A percentile compares a stretch with the other conserved stretches of the same genome.
phyloP scores from a whole-genome alignment of 1,140 invertebrate genomes.

The Zaprionus taronus region DNA sequence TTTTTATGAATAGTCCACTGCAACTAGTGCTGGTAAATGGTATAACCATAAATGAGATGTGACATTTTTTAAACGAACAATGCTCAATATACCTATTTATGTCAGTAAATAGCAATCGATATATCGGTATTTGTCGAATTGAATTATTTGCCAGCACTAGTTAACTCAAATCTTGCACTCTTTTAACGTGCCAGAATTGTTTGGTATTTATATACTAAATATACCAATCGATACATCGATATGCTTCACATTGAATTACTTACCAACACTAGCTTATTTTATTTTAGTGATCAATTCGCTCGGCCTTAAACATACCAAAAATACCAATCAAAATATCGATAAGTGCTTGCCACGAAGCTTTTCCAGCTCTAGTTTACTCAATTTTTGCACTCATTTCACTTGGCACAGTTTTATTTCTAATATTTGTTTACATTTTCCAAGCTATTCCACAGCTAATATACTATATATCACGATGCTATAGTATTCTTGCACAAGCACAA shows the following conservation, averaged over 20 bases:
- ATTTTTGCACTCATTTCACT: not conserved
- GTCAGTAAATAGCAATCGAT: too few species aligned
- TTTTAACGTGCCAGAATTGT: too few species aligned
- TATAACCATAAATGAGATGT: not conserved
- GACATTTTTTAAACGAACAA: not conserved
- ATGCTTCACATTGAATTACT: too few species aligned
- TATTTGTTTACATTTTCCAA: not conserved
- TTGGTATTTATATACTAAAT: not conserved
- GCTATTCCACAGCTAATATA: not conserved
- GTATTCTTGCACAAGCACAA: not conserved
- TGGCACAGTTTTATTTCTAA: not conserved
- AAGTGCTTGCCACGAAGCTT: not conserved
- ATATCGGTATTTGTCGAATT: too few species aligned
- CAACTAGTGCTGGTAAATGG: not conserved
- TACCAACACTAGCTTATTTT: too few species aligned
- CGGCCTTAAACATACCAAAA: not conserved
- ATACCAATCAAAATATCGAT: not conserved
- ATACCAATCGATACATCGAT: not conserved
- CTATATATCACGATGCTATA: slow-evolving; percentile 23
- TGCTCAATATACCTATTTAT: not conserved
- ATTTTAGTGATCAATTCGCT: not conserved
- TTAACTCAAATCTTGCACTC: too few species aligned
- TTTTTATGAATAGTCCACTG: not conserved
- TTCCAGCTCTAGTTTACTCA: not conserved
- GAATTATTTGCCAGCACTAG: too few species aligned